Evolutionary conservation across 2,797 vertebrate species (phyloP).

Genomic region (Aplochiton taeniatus): DNA sequence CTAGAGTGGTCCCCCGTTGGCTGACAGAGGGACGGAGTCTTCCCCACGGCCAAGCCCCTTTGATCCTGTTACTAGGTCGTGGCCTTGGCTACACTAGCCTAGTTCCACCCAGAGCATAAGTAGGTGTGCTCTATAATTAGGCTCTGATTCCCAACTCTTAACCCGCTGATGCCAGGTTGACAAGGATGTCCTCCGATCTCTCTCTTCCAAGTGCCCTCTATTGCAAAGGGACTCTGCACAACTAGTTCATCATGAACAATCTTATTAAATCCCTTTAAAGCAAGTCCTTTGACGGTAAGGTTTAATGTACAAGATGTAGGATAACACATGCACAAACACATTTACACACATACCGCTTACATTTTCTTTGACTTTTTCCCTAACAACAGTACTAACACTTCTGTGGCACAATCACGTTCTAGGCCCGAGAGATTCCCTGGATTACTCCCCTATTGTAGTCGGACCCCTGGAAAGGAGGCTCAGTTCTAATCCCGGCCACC

Average conservation of each 20-base stretch:
- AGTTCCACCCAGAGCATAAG: constrained; percentile 69
- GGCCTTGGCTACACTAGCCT: constrained; percentile 70
- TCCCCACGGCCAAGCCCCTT: constrained; percentile 43
- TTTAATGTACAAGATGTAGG: too few relatives aligned
- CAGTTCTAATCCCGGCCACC: constrained; percentile 48
- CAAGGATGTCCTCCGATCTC: constrained; percentile 37
- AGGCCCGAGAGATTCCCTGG: constrained; percentile 59
- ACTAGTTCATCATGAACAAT: too few relatives aligned
- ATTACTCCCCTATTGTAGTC: constrained; percentile 59
- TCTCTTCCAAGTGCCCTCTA: constrained; percentile 18
- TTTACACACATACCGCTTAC: too few relatives aligned
- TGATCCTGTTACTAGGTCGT: constrained; percentile 77
- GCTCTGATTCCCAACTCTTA: constrained; percentile 70
- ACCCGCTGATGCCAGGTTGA: constrained; percentile 37
- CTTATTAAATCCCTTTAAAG: too few relatives aligned
- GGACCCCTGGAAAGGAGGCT: constrained; percentile 50
- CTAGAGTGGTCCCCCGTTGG: background rate
- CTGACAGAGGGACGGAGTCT: constrained; percentile 4
- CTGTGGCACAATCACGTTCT: constrained; percentile 24
- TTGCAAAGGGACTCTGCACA: too few relatives aligned
- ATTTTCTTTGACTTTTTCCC: too few relatives aligned
- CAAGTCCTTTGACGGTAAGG: too few relatives aligned
- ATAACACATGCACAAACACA: too few relatives aligned
- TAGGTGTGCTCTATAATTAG: constrained; percentile 76
- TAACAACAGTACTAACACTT: background rate